These are phyloP conservation scores for Nebria ingens DNA, from an alignment of 1,140 invertebrate genomes.

Conservation along the genomic window DNA sequence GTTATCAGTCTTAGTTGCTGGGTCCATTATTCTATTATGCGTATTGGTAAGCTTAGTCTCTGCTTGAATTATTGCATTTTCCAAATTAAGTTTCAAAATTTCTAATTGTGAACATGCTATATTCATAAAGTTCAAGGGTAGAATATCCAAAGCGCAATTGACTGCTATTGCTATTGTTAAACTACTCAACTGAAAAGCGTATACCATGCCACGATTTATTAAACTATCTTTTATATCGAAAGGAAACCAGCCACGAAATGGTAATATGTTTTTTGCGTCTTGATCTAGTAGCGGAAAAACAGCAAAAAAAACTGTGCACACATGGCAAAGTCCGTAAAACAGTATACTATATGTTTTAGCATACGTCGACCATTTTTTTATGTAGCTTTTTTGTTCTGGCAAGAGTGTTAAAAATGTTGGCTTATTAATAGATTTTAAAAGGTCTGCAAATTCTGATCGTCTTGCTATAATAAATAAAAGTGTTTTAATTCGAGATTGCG, in stretches of 20 bases:
- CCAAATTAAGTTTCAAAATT: neutral
- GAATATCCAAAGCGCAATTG: neutral
- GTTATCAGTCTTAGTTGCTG: neutral
- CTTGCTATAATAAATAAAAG: too few species aligned
- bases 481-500: too few species aligned
- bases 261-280: neutral
- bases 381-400: neutral
- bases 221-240: neutral
- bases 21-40: neutral
- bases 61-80: neutral
- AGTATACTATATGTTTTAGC: neutral
- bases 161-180: neutral
- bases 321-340: neutral
- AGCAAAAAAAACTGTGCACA: neutral
- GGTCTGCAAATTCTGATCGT: neutral
- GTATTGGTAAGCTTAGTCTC: neutral
- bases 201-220: neutral
- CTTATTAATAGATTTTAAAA: neutral
- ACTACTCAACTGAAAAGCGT: neutral
- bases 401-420: neutral
- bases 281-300: neutral
- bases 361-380: neutral
- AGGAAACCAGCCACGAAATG: neutral
- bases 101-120: neutral
- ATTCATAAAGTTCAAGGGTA: neutral